Percentiles rank a stretch among this genome's conserved stretches.
phyloP scores from a whole-genome alignment of 2,113 vertebrate species.

The Microcebus griseorufus region DNA sequence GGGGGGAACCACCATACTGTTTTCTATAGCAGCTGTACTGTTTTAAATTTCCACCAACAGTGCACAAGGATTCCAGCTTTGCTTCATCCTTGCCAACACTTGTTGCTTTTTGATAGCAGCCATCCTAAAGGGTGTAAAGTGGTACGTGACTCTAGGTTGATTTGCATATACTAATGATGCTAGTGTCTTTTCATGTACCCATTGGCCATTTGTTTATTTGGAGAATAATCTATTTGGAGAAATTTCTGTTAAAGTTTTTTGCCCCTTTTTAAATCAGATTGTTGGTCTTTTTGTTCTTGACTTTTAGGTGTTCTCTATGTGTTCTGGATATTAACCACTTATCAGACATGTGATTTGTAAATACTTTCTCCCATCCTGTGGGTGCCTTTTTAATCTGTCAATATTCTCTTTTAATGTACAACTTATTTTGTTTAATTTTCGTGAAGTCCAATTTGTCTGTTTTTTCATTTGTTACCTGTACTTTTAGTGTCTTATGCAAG shows the following conservation, averaged over 20 bases:
- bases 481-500: background rate
- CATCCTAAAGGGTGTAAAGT: background rate
- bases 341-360: background rate
- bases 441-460: background rate
- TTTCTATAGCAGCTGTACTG: background rate
- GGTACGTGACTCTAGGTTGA: background rate
- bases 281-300: background rate
- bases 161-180: background rate
- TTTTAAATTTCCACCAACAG: background rate
- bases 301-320: background rate
- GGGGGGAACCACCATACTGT: background rate
- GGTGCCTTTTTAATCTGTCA: too few species aligned
- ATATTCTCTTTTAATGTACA: background rate
- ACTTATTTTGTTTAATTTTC: background rate
- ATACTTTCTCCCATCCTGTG: background rate
- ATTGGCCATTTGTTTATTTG: background rate
- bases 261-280: background rate
- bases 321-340: background rate
- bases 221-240: background rate
- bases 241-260: background rate
- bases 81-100: background rate
- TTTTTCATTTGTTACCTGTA: background rate
- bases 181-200: background rate
- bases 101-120: background rate
- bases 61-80: background rate